A percentile compares a stretch with the other conserved stretches of the same genome.
Evolutionary conservation across 1,140 invertebrate species (phyloP).

Genomic region (Ladona fulva): DNA sequence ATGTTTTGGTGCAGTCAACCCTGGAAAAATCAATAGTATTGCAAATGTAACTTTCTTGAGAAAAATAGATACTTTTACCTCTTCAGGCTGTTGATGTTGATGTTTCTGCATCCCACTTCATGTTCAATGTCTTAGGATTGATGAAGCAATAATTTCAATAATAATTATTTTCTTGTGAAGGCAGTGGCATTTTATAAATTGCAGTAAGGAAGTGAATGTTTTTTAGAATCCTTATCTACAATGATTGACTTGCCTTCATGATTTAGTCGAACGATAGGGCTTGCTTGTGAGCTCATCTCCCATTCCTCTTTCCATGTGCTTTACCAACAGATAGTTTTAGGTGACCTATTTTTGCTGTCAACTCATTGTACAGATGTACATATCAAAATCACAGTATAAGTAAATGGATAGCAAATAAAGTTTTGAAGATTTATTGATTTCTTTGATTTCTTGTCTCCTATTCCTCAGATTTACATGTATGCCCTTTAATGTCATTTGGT

Average conservation of each 20-base stretch:
- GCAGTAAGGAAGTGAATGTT: not conserved
- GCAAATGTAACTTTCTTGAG: no score
- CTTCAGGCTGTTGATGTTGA: not conserved
- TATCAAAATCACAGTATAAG: not conserved
- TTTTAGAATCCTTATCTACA: not conserved
- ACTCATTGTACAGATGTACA: slow-evolving; percentile 9
- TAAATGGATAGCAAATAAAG: slow-evolving; percentile 3
- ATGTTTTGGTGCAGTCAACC: no score
- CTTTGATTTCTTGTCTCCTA: no score
- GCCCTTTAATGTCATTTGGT: no score
- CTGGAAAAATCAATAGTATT: no score
- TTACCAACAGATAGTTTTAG: slow-evolving; percentile 1
- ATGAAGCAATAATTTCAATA: slow-evolving; percentile 3
- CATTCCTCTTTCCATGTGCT: not conserved
- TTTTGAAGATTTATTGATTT: not conserved
- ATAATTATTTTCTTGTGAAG: not conserved
- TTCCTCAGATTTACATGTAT: no score
- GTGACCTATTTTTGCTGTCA: slow-evolving; percentile 9
- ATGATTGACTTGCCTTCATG: slow-evolving; percentile 9
- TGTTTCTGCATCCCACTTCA: not conserved
- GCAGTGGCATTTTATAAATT: slow-evolving; percentile 2
- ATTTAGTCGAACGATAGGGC: not conserved
- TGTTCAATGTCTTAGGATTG: not conserved
- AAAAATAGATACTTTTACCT: no score
- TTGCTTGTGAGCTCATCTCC: not conserved